Evolutionary conservation across 2,797 vertebrate genomes (phyloP).

Genomic region (Coreius guichenoti): DNA sequence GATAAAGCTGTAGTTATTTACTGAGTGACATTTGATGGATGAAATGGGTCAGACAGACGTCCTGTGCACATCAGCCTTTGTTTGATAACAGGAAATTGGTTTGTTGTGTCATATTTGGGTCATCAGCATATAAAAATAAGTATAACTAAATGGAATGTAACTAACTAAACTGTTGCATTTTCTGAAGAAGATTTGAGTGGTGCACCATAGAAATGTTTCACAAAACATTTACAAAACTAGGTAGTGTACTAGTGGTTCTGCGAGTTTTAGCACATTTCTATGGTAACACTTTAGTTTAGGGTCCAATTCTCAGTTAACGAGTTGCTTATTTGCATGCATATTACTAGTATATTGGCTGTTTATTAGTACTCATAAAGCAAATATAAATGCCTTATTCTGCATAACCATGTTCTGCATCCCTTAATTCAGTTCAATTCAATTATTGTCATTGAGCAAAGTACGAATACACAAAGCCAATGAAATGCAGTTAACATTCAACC

Average conservation of each 20-base stretch:
- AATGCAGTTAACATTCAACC: too few relatives aligned
- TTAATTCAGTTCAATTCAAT: too few relatives aligned
- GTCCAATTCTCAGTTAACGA: background rate
- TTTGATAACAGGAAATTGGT: constrained; percentile 23
- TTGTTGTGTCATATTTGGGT: constrained; percentile 16
- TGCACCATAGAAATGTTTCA: background rate
- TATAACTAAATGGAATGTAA: background rate
- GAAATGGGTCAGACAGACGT: constrained; percentile 9
- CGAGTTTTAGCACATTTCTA: background rate
- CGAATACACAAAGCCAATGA: too few relatives aligned
- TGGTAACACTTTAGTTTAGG: background rate
- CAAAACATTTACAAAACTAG: background rate
- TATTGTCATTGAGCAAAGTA: too few relatives aligned
- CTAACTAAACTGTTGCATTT: background rate
- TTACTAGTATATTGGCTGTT: too few relatives aligned
- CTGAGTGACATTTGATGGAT: constrained; percentile 26
- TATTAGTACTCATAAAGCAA: too few relatives aligned
- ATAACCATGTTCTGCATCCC: too few relatives aligned
- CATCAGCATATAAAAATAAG: background rate
- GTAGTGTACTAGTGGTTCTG: background rate
- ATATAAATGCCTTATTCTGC: too few relatives aligned
- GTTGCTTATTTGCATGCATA: too few relatives aligned
- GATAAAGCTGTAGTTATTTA: constrained; percentile 35
- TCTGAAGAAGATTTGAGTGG: background rate
- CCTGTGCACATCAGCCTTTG: constrained; percentile 7